Percentiles rank a stretch among this genome's conserved stretches.
Conservation (phyloP, 2,113 vertebrate genomes). For the Monarcha castaneiventris region DNA sequence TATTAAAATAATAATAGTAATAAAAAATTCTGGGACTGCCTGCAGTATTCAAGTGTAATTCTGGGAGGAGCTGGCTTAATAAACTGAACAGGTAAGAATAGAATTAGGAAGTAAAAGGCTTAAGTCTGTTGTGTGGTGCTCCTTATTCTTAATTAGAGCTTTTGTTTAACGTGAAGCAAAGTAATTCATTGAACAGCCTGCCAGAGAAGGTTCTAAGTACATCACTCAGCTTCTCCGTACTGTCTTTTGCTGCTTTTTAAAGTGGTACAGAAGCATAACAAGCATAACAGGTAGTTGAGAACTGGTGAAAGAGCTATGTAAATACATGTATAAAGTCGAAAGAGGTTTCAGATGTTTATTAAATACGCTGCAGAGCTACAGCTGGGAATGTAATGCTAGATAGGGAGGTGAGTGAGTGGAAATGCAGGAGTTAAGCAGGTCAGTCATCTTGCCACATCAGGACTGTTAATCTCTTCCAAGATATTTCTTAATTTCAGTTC, state of each 20-base stretch:
- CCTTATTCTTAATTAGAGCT: neutral
- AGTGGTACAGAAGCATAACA: neutral
- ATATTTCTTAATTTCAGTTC: neutral
- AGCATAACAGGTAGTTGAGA: neutral
- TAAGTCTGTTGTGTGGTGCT: neutral
- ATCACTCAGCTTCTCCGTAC: neutral
- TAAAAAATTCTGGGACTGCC: neutral
- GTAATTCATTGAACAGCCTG: neutral
- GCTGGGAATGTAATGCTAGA: neutral
- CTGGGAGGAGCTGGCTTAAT: neutral
- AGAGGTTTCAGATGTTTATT: neutral
- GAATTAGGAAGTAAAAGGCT: neutral
- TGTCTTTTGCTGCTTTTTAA: neutral
- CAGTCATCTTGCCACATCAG: neutral
- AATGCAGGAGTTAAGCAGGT: neutral
- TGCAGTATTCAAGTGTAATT: neutral
- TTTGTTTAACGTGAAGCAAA: neutral
- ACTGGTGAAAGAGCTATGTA: neutral
- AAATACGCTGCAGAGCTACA: neutral
- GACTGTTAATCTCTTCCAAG: neutral
- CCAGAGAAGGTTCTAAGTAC: neutral
- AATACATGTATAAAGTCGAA: neutral
- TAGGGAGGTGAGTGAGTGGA: neutral
- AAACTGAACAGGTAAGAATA: neutral
- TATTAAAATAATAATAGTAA: neutral